Conservation (phyloP, 1,140 invertebrate genomes). For the Chironomus tepperi region DNA sequence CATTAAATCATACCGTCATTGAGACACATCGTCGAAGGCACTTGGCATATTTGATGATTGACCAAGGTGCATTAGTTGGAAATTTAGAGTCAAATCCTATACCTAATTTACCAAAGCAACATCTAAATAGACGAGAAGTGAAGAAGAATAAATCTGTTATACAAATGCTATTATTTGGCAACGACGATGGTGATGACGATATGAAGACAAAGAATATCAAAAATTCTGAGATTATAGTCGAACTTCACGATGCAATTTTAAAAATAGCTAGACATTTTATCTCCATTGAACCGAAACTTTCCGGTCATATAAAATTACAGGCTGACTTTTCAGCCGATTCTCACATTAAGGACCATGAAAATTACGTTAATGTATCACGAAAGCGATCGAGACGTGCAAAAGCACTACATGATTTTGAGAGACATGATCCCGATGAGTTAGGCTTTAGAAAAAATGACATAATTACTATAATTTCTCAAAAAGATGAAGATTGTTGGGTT, state of each 20-base stretch:
- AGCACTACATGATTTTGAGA: conserved; percentile 81
- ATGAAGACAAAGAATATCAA: conserved; percentile 94
- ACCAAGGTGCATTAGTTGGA: conserved; percentile 84
- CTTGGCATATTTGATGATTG: conserved; percentile 92
- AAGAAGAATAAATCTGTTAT: conserved; percentile 86
- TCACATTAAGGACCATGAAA: conserved; percentile 87
- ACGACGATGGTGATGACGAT: conserved; percentile 65
- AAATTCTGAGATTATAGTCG: conserved; percentile 89
- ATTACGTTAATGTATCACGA: conserved; percentile 83
- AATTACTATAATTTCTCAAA: conserved; percentile 93
- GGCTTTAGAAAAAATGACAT: conserved; percentile 98
- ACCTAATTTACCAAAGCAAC: conserved; percentile 86
- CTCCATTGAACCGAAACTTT: conserved; percentile 38
- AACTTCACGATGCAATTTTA: conserved; percentile 90
- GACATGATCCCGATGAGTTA: conserved; percentile 96
- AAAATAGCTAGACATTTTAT: conserved; percentile 44
- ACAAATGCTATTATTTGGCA: conserved; percentile 81
- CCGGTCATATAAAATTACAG: conserved; percentile 62
- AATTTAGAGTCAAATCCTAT: conserved; percentile 67
- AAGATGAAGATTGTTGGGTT: conserved; percentile 99
- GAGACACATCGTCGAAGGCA: conserved; percentile 86
- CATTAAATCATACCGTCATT: conserved; percentile 75
- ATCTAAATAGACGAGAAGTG: conserved; percentile 72
- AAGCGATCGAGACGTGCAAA: conserved; percentile 86
- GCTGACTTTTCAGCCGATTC: conserved; percentile 95